Percentiles rank a stretch among this genome's conserved stretches.
Conservation (phyloP, 2,888 invertebrate species). For the Baccha elongata region DNA sequence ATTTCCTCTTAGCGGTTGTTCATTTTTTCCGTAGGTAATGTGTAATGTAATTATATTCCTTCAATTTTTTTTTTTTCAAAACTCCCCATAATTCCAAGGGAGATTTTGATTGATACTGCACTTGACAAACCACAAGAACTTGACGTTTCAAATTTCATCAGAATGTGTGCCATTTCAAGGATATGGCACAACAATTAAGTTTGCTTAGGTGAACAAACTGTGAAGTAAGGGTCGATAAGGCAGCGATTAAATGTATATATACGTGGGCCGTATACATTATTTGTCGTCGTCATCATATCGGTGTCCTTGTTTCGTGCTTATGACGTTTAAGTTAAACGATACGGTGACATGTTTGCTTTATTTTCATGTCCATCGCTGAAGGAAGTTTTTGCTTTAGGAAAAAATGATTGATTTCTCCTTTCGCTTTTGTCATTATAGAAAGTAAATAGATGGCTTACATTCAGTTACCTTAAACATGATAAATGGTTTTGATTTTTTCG, state of each 20-base stretch:
- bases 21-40: conserved; percentile 23
- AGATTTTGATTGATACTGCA: conserved; percentile 70
- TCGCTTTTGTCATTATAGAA: conserved; percentile 35
- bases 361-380: conserved; percentile 32
- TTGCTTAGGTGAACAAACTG: conserved; percentile 69
- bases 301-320: conserved; percentile 54
- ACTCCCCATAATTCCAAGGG: neutral
- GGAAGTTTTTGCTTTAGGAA: conserved; percentile 9
- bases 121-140: conserved; percentile 69
- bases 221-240: conserved; percentile 23
- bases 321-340: conserved; percentile 71
- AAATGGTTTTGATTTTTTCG: conserved; percentile 25
- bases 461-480: conserved; percentile 29
- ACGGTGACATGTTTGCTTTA: conserved; percentile 64
- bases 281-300: neutral
- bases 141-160: conserved; percentile 64
- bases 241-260: conserved; percentile 9
- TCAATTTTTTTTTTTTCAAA: neutral
- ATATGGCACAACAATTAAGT: conserved; percentile 32
- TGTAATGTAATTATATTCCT: conserved; percentile 33
- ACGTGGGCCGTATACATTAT: neutral
- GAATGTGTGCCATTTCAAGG: conserved; percentile 40
- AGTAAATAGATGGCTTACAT: conserved; percentile 17
- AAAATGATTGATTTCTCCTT: conserved; percentile 62
- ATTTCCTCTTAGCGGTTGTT: conserved; percentile 38